Base-by-base conservation (phyloP, 2,113 vertebrate genomes). In the Cynopterus brachyotis region DNA sequence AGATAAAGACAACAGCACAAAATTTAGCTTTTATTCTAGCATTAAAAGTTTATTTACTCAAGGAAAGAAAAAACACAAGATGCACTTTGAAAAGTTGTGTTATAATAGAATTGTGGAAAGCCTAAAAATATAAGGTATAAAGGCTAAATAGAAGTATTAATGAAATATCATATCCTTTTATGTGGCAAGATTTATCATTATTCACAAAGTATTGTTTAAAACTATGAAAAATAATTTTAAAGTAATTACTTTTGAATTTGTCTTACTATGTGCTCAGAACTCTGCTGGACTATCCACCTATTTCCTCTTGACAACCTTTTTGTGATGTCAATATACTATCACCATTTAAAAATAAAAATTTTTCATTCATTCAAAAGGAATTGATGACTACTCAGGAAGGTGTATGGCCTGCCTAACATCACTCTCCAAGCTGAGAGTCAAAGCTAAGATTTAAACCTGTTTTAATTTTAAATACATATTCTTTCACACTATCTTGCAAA, bases 21-120 rank as follows among this genome's bases (percentile, higher is more conserved):
- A 64, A 64, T 35, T 30, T 86, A 73, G 9, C n/a, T 53, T 90
- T 59, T 75, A 59, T 60, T 91, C 59, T 78, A 85, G 20, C 16
- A 81, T 90, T 73, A 53, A n/a, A 85, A 92, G 37, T 79, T 96
- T 20, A 92, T 70, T 94, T 95, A 90, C 78, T 69, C 57, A 37
- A 30, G 13, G 13, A 12, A 4, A 40, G 50, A 30, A 35, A 22
- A 30, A 47, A 45, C 62, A 28, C 22, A 92, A 89, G 69, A 32
- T 35, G 0, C 4, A 26, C 53, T 89, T 96, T 67, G n/a, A 80
- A 87, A 95, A 40, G 35, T 91, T 69, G 59, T 9, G 1, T 70
- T 57, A 57, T 81, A 67, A 88, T 72, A 80, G 7, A 95, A 75
- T 66, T 78, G 28, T 86, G 13, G 1, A 95, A n/a, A 57, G n/a